Percentiles rank a stretch among this genome's conserved stretches.
These are phyloP conservation scores for Drosophila imparisetae DNA, from an alignment of 2,888 invertebrate species.

Conservation along the genomic window DNA sequence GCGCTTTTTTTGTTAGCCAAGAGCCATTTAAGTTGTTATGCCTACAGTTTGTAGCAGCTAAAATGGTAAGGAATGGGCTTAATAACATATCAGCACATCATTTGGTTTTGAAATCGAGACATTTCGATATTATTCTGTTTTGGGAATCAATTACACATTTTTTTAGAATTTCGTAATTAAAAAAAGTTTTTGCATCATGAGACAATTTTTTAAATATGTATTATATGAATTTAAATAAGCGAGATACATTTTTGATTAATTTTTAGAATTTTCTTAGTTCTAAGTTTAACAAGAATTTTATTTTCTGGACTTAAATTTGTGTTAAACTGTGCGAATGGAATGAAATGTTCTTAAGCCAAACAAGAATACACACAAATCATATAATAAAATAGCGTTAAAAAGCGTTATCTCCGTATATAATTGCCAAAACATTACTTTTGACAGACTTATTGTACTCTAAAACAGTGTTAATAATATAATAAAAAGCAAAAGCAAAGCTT, in stretches of 20 bases:
- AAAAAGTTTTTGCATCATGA: not conserved
- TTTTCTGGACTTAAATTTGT: not conserved
- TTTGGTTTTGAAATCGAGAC: not conserved
- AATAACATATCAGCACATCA: constrained; percentile 5
- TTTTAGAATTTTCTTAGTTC: not conserved
- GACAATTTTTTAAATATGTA: not conserved
- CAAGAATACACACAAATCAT: too few relatives aligned
- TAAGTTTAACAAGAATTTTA: not conserved
- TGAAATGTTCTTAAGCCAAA: too few relatives aligned
- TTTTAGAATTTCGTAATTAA: not conserved
- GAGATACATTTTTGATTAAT: not conserved
- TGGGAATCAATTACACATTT: not conserved
- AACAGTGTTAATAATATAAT: not conserved
- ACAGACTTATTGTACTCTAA: not conserved
- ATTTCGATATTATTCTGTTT: not conserved
- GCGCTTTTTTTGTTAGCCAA: constrained; percentile 21
- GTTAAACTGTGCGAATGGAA: not conserved
- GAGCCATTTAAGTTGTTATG: constrained; percentile 4
- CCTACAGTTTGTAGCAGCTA: constrained; percentile 5
- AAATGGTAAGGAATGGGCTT: constrained; percentile 5
- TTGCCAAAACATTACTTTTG: not conserved
- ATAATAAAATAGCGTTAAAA: not conserved
- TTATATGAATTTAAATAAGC: not conserved
- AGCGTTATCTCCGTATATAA: not conserved
- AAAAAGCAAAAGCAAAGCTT: constrained; percentile 2